Conservation (phyloP, 2,888 invertebrate species). For the Coelinius sp. region DNA sequence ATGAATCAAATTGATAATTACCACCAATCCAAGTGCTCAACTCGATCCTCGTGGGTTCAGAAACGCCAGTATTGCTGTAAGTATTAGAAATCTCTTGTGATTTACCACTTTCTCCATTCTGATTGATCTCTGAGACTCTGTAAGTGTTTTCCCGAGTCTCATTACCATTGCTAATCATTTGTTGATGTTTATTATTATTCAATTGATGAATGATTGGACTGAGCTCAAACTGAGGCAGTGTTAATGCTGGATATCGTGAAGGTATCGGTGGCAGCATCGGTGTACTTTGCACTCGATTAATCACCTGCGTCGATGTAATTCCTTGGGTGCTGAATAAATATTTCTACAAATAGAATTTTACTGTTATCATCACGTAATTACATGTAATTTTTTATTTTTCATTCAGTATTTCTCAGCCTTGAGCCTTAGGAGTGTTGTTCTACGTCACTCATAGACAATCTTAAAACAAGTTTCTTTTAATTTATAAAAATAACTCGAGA, state of each 20-base stretch:
- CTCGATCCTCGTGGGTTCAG: constrained; percentile 75
- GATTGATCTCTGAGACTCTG: constrained; percentile 56
- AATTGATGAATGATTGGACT: constrained; percentile 66
- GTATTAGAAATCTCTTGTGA: constrained; percentile 49
- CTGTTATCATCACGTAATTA: background rate
- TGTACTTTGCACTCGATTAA: constrained; percentile 66
- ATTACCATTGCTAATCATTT: constrained; percentile 74
- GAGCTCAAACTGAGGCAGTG: constrained; percentile 64
- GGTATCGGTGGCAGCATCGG: constrained; percentile 63
- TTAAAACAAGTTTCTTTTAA: background rate
- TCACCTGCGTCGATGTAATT: constrained; percentile 50
- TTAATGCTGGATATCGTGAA: constrained; percentile 60
- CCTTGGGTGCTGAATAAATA: constrained; percentile 61
- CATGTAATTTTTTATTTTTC: background rate
- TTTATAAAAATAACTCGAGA: background rate
- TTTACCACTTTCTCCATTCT: constrained; percentile 67
- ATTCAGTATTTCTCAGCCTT: background rate
- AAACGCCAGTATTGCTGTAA: constrained; percentile 72
- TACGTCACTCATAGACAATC: background rate
- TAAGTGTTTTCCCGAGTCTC: constrained; percentile 65
- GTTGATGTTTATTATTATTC: constrained; percentile 61
- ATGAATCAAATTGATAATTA: constrained; percentile 60
- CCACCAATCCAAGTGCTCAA: constrained; percentile 80
- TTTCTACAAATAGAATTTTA: constrained; percentile 55
- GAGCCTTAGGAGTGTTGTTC: background rate